Base-by-base conservation (phyloP, 1,140 invertebrate genomes). In the Drosophila chauvacae region DNA sequence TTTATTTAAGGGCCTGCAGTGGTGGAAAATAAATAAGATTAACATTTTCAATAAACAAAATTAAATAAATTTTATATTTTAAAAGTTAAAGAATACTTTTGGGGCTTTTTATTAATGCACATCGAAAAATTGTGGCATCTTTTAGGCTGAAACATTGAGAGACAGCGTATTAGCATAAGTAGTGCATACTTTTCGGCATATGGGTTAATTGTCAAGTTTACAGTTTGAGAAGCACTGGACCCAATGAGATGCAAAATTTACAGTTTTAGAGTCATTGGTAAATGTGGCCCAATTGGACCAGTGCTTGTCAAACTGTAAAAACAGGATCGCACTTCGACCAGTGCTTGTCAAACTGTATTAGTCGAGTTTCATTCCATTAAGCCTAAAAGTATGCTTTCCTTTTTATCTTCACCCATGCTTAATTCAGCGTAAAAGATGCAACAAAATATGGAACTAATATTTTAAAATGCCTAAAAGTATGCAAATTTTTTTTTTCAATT, bases 1-100 rank as follows among this genome's bases (percentile, higher is more conserved):
- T 41, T 45, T 60, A 11, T 59, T 65, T 26, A 35, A 4, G n/a
- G 60, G 47, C 65, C 60, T 51, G 60, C 30, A 48, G 35, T 20
- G n/a, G 26, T 14, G 20, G 13, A 35, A 42, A 33, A 14, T 10
- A 56, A 58, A 57, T 23, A 30, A 5, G 20, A 45, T 13, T 45
- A 7, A 13, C 2, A 23, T 20, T 4, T 47, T 47, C 1, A 47
- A 47, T 26, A 50, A 28, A 28, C 4, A 13, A 16, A 20, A 16
- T 5, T 10, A n/a, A 48, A 28, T 11, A 45, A 45, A 44, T 6
- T 4, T 4, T 7, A 7, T 11, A 23, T 45, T 4, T 23, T 2
- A 7, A 23, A 9, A 26, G 4, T 9, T 20, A 16, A 35, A 35
- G 51, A 30, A 35, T 20, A 20, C 18, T 35, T 47, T 14, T 23